Evolutionary conservation across 1,140 invertebrate species (phyloP).

Genomic region (Cephus cinctus): DNA sequence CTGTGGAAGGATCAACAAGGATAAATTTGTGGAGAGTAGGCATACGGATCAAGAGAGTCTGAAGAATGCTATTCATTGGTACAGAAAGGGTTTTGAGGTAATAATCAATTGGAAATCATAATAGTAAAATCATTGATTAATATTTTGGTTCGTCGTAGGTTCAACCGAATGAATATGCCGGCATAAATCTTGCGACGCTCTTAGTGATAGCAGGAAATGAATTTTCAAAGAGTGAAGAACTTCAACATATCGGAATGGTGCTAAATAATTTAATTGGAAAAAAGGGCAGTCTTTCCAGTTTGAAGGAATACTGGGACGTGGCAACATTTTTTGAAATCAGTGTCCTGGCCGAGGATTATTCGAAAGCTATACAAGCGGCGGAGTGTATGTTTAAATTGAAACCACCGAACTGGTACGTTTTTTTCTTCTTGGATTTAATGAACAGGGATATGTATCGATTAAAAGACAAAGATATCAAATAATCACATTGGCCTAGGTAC

Average conservation of each 20-base stretch:
- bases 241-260: constrained; percentile 91
- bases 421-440: neutral
- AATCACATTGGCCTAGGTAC: constrained; percentile 63
- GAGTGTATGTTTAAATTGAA: constrained; percentile 99
- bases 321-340: constrained; percentile 99
- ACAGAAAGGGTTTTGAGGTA: constrained; percentile 92
- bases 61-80: constrained; percentile 95
- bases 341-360: constrained; percentile 95
- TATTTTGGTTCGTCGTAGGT: constrained; percentile 57
- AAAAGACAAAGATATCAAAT: too few species aligned
- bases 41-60: constrained; percentile 88
- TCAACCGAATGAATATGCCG: constrained; percentile 98
- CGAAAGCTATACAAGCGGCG: constrained; percentile 95
- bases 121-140: constrained; percentile 1
- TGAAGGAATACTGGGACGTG: constrained; percentile 99
- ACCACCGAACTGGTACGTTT: constrained; percentile 87
- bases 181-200: constrained; percentile 97
- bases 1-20: constrained; percentile 98
- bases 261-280: constrained; percentile 97
- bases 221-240: constrained; percentile 86
- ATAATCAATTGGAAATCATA: neutral
- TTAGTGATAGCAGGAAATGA: constrained; percentile 97
- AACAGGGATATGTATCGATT: constrained; percentile 2
- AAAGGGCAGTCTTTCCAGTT: constrained; percentile 89
- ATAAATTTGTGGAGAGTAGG: constrained; percentile 95